A percentile compares a stretch with the other conserved stretches of the same genome.
Evolutionary conservation across 2,113 vertebrate species (phyloP).

Genomic region (Nothobranchius furzeri): DNA sequence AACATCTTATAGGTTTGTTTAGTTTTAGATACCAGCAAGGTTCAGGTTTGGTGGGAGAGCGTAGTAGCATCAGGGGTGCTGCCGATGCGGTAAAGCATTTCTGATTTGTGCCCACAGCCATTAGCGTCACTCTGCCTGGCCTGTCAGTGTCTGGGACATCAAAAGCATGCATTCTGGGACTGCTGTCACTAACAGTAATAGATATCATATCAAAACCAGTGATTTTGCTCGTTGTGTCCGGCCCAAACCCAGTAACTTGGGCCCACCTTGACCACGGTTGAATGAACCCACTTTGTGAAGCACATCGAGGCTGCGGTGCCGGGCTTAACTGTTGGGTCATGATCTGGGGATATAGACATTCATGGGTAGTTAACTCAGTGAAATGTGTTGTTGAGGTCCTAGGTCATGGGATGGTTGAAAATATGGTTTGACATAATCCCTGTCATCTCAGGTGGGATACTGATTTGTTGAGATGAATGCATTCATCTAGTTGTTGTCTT

Average conservation of each 20-base stretch:
- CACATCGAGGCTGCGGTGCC: conserved; percentile 60
- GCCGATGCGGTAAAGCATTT: conserved; percentile 85
- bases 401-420: conserved; percentile 38
- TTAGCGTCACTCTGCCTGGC: conserved; percentile 83
- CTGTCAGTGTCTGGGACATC: conserved; percentile 83
- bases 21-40: conserved; percentile 34
- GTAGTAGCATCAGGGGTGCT: conserved; percentile 43
- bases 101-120: conserved; percentile 90
- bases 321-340: conserved; percentile 74
- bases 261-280: conserved; percentile 69
- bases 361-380: conserved; percentile 65
- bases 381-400: conserved; percentile 61
- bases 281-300: conserved; percentile 47
- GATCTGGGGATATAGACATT: conserved; percentile 67
- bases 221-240: conserved; percentile 69
- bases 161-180: conserved; percentile 78
- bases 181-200: conserved; percentile 90
- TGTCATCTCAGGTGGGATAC: conserved; percentile 38
- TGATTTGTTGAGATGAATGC: conserved; percentile 33
- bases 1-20: not conserved
- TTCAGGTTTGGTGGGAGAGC: conserved; percentile 56
- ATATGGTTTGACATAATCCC: conserved; percentile 27
- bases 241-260: conserved; percentile 59
- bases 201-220: conserved; percentile 88
- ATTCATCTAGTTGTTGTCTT: conserved; percentile 24